A percentile compares a stretch with the other conserved stretches of the same genome.
phyloP scores from a whole-genome alignment of 1,140 invertebrate species.

The Ganaspis sp. region DNA sequence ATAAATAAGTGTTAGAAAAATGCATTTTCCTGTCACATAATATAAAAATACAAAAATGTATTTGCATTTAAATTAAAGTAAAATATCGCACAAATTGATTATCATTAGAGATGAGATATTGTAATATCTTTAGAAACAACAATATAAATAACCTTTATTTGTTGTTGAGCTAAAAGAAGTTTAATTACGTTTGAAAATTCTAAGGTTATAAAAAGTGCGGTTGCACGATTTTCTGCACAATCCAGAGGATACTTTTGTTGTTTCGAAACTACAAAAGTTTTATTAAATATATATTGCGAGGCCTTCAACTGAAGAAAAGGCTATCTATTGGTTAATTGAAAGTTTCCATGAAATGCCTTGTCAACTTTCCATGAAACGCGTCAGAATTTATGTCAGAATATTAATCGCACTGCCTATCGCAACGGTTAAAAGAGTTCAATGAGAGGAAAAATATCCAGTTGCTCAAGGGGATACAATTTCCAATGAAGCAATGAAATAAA shows the following conservation, averaged over 20 bases:
- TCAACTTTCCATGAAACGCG: constrained; percentile 46
- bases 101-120: no score
- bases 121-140: no score
- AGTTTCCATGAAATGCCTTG: constrained; percentile 59
- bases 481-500: constrained; percentile 5
- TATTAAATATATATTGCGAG: background rate
- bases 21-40: no score
- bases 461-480: constrained; percentile 12
- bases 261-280: background rate
- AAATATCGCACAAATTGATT: no score
- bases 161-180: background rate
- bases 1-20: no score
- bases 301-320: constrained; percentile 49
- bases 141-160: background rate
- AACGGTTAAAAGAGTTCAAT: constrained; percentile 17
- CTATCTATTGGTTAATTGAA: constrained; percentile 58
- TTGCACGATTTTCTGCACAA: background rate
- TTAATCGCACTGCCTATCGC: constrained; percentile 16
- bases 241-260: constrained; percentile 3
- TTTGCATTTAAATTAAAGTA: no score
- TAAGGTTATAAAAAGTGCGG: background rate
- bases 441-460: background rate
- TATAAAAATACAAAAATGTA: no score
- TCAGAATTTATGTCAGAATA: constrained; percentile 33
- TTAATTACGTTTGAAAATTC: background rate